A percentile compares a stretch with the other conserved stretches of the same genome.
phyloP scores from a whole-genome alignment of 2,113 vertebrate genomes.

The Haliaeetus leucogaster region DNA sequence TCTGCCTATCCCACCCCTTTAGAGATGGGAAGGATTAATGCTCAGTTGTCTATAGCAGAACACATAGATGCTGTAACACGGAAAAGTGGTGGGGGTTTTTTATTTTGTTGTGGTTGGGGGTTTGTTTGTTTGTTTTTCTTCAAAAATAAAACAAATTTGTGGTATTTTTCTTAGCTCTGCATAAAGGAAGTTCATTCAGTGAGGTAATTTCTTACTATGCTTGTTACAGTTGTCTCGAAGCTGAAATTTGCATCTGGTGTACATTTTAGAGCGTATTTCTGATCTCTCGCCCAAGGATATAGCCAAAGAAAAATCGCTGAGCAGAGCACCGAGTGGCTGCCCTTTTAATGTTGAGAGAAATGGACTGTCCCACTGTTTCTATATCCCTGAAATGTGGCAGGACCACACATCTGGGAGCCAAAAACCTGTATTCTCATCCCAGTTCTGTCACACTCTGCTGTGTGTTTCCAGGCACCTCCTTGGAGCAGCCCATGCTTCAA shows the following conservation, averaged over 20 bases:
- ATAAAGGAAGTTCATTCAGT: neutral
- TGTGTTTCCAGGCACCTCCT: neutral
- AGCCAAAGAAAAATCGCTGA: neutral
- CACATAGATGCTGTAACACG: neutral
- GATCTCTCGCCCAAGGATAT: neutral
- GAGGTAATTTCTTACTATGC: neutral
- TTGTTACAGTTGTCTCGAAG: neutral
- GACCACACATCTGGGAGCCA: neutral
- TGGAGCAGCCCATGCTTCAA: neutral
- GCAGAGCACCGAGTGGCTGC: neutral
- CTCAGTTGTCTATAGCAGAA: neutral
- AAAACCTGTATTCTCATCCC: neutral
- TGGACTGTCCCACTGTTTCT: neutral
- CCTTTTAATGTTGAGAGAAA: neutral
- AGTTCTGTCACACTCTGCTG: neutral
- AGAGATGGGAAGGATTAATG: neutral
- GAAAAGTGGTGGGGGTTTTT: neutral
- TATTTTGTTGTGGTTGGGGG: neutral
- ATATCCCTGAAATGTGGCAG: neutral
- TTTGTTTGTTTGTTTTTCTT: neutral
- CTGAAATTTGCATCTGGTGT: neutral
- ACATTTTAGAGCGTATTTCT: neutral
- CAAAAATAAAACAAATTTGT: neutral
- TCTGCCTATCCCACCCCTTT: neutral
- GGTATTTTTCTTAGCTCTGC: neutral